Conservation (phyloP, 2,797 vertebrate species). For the Glossophaga mutica region DNA sequence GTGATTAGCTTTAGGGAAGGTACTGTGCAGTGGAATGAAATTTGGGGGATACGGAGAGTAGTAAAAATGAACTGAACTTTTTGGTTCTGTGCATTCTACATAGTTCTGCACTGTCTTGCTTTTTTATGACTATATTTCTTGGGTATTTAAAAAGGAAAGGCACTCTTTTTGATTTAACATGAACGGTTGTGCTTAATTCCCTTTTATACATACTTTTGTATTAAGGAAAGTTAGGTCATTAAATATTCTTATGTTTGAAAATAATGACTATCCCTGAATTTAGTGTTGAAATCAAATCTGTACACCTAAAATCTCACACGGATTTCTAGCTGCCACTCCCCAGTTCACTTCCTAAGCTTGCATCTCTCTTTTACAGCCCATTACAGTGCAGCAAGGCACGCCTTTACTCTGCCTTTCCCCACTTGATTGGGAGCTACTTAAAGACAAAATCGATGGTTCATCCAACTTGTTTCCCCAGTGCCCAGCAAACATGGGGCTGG, state of each 20-base stretch:
- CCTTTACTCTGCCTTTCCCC: background rate
- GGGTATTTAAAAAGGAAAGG: background rate
- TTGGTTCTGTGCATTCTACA: background rate
- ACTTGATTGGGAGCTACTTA: background rate
- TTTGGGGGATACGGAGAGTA: background rate
- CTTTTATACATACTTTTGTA: background rate
- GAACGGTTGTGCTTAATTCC: background rate
- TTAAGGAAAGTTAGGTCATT: background rate
- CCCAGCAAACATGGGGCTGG: background rate
- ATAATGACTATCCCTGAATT: background rate
- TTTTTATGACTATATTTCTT: background rate
- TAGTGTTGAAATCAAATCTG: background rate
- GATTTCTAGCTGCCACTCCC: background rate
- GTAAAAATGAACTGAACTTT: background rate
- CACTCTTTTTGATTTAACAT: background rate
- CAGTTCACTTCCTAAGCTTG: background rate
- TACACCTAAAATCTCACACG: background rate
- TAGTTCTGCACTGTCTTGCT: background rate
- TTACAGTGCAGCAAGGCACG: background rate
- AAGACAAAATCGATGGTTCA: background rate
- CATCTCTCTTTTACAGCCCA: background rate
- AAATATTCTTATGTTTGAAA: background rate
- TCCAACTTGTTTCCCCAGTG: background rate
- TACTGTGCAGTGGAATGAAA: background rate
- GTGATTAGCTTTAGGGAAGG: background rate